Evolutionary conservation across 35 echinoderm and acorn worm genomes (phyloP), one percentile per base, ranked within the genome.

Genomic region (Nesometra sesokonis): DNA sequence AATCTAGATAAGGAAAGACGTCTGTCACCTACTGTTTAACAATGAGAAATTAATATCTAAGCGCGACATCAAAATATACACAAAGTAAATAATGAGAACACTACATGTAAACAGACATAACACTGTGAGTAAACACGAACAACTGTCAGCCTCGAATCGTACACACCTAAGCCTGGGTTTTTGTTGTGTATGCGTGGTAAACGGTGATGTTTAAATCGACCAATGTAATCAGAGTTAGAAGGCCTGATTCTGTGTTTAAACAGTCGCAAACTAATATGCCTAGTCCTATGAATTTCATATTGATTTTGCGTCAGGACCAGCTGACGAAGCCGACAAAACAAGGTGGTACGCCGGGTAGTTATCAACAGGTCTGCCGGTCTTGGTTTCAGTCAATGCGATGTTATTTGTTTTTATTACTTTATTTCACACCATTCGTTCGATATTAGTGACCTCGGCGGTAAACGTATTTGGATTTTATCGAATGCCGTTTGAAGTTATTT

Each of bases 361-460:
- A 67, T 67, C 52, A 67, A 67, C 52, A 67, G 52, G 52, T 67
- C 21, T 67, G 23, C 52, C 11, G 52, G 52, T 67, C 52, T 67
- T 19, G 9, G 52, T 67, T 67, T 67, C 52, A 67, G 7, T 9
- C 52, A 67, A 67, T 27, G 52, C 52, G 23, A 9, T 19, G 52
- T 67, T 67, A 67, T 67, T 67, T 67, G 52, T 67, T 67, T 67
- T 67, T 67, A 67, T 67, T 67, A 67, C 52, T 67, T 67, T 67
- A 67, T 67, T 27, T 27, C 52, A 67, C 23, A 67, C 52, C 2
- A 67, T 5, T 11, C 52, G 52, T 67, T 67, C 52, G 23, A 67
- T 67, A 67, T 27, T 67, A 13, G 23, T 27, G 52, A 67, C 52
- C 52, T 67, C 52, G 52, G 52, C 52, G 52, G 52, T 67, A 67